Base-by-base conservation (phyloP, 2,113 vertebrate species). In the Ageneiosus marmoratus region DNA sequence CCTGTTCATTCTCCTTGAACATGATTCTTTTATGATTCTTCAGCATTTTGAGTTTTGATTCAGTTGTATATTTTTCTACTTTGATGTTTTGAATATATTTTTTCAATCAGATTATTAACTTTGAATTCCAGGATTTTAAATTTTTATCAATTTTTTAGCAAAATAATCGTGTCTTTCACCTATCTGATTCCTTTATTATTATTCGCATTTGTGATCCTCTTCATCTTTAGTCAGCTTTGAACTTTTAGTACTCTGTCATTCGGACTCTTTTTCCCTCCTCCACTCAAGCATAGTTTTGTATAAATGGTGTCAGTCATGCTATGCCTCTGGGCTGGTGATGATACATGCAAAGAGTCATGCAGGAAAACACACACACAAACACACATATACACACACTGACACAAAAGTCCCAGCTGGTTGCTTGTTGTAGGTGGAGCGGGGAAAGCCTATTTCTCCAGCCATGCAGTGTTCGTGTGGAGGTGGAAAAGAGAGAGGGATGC, bases 401-500 rank as follows among this genome's bases (percentile, higher is more conserved):
- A 85, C 76, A 73, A 73, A 84, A 84, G 4, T 22, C 80, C 89
- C 90, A 88, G 88, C 88, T 90, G 90, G 85, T 20, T 88, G 24
- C 4, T 62, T 77, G 77, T 88, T 90, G 89, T 88, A 89, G 88
- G 86, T 89, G 86, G 91, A 86, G 86, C 87, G 89, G 85, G 91
- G 89, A 89, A 91, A 88, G 90, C 89, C 92, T 91, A 86, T 78
- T 85, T 90, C 84, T 90, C 85, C 87, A 87, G 87, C 88, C 83
- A 87, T 87, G 37, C 44, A 91, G 79, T 72, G 79, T 84, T 84
- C 51, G 81, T 84, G 87, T 86, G 84, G 79, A 82, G 87, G 84
- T 84, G 80, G 80, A 83, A 75, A 77, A 37, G 73, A 83, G 80
- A 79, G 77, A 84, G 65, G 77, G 87, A 87, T 79, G 50, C 32